phyloP scores from a whole-genome alignment of 2,888 invertebrate genomes.

The Plagodis pulveraria region DNA sequence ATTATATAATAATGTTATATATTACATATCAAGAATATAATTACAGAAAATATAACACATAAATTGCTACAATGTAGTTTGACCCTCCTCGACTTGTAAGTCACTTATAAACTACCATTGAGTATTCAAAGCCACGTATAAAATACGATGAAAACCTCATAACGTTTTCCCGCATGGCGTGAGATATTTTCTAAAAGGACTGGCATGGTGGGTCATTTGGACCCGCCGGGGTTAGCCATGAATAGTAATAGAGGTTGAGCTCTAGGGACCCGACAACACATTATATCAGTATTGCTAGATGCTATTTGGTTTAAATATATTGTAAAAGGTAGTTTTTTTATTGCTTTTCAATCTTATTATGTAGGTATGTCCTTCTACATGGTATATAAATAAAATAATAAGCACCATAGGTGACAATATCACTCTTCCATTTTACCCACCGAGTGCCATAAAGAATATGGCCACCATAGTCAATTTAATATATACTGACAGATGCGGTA shows the following conservation, averaged over 20 bases:
- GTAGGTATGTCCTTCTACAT: too few species aligned
- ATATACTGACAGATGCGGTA: too few species aligned
- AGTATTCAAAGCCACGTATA: slow-evolving; percentile 54
- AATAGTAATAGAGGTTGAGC: slow-evolving; percentile 77
- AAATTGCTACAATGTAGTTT: too few species aligned
- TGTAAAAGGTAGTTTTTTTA: not conserved
- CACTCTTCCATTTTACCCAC: too few species aligned
- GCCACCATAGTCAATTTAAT: too few species aligned
- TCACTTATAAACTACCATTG: slow-evolving; percentile 34
- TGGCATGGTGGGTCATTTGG: slow-evolving; percentile 56
- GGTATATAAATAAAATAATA: too few species aligned
- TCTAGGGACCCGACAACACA: slow-evolving; percentile 26
- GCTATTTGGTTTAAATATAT: not conserved
- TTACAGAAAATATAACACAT: too few species aligned
- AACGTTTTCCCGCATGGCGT: slow-evolving; percentile 51
- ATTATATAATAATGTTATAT: too few species aligned
- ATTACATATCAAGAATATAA: too few species aligned
- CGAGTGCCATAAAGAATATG: too few species aligned
- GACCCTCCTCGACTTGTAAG: not conserved
- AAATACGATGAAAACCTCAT: slow-evolving; percentile 55
- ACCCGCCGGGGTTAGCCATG: slow-evolving; percentile 68
- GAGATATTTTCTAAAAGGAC: slow-evolving; percentile 47
- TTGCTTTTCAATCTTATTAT: too few species aligned
- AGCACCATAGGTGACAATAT: too few species aligned
- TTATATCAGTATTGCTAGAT: slow-evolving; percentile 18